A percentile compares a stretch with the other conserved stretches of the same genome.
These are phyloP conservation scores for Matsumurasca onukii DNA, from an alignment of 1,140 invertebrate genomes.

Conservation along the genomic window DNA sequence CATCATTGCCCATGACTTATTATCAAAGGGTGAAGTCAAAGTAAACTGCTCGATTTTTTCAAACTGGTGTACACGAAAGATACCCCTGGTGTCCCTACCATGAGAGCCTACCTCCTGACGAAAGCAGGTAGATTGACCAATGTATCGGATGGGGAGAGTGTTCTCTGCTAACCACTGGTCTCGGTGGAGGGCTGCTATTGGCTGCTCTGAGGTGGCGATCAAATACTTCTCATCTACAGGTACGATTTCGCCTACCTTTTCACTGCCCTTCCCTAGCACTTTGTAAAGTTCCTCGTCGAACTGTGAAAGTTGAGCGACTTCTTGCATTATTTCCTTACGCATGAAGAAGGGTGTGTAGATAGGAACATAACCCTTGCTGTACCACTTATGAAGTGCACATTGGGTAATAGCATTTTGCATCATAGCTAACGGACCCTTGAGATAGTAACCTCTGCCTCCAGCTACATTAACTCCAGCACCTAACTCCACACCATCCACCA, in stretches of 20 bases:
- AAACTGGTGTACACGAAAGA: constrained; percentile 99
- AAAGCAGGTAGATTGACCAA: constrained; percentile 97
- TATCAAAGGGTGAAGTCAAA: constrained; percentile 93
- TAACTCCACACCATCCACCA: constrained; percentile 98
- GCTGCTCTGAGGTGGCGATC: constrained; percentile 99
- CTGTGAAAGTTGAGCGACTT: constrained; percentile 98
- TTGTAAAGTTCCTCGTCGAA: constrained; percentile 99
- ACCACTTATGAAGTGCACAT: constrained; percentile 70
- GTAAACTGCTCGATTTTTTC: constrained; percentile 99
- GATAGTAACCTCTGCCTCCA: constrained; percentile 94
- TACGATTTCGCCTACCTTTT: constrained; percentile 73
- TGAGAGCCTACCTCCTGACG: constrained; percentile 99
- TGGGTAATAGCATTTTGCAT: constrained; percentile 95
- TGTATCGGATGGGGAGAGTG: constrained; percentile 86
- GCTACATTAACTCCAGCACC: constrained; percentile 89
- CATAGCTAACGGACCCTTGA: constrained; percentile 86
- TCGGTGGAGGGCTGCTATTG: constrained; percentile 96
- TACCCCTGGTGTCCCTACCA: constrained; percentile 96
- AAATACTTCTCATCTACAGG: constrained; percentile 95
- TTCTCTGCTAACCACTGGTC: constrained; percentile 94
- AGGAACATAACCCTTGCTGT: constrained; percentile 83
- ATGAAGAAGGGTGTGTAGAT: constrained; percentile 99
- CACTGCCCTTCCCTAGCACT: constrained; percentile 91
- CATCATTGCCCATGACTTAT: constrained; percentile 98
- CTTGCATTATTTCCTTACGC: constrained; percentile 98